phyloP scores from a whole-genome alignment of 1,140 invertebrate species.

The Asobara japonica region DNA sequence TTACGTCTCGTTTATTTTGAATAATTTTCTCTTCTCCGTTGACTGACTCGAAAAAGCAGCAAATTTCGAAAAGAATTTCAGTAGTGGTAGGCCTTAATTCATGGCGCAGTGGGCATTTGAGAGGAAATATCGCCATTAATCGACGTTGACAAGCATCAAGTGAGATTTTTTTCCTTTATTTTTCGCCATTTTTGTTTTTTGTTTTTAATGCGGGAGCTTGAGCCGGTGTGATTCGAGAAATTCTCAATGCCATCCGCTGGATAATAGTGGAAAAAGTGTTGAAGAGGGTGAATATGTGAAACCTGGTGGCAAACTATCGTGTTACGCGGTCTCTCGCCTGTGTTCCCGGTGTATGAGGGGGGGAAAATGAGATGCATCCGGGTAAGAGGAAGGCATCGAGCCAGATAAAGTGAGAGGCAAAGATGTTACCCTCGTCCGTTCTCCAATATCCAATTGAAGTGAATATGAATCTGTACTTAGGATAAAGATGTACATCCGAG shows the following conservation, averaged over 20 bases:
- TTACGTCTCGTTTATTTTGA: no score
- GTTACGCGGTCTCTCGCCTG: neutral
- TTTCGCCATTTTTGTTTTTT: no score
- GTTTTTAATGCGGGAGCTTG: neutral
- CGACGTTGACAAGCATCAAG: slow-evolving; percentile 62
- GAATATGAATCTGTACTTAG: neutral
- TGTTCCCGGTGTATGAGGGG: neutral
- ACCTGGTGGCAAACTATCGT: slow-evolving; percentile 21
- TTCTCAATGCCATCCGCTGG: neutral
- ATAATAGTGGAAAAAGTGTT: neutral
- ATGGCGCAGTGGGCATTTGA: no score
- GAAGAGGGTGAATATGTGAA: neutral
- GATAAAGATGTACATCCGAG: no score
- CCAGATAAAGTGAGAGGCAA: neutral
- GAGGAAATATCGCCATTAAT: slow-evolving; percentile 62
- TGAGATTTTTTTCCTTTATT: neutral
- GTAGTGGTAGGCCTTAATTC: no score
- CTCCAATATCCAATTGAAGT: neutral
- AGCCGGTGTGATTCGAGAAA: neutral
- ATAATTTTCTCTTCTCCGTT: no score
- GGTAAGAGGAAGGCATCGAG: neutral
- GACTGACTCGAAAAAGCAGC: no score
- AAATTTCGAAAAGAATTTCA: no score
- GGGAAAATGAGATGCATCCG: neutral
- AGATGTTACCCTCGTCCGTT: neutral